Conservation (phyloP, 2,888 invertebrate species). For the Orthonychiurus folsomi region DNA sequence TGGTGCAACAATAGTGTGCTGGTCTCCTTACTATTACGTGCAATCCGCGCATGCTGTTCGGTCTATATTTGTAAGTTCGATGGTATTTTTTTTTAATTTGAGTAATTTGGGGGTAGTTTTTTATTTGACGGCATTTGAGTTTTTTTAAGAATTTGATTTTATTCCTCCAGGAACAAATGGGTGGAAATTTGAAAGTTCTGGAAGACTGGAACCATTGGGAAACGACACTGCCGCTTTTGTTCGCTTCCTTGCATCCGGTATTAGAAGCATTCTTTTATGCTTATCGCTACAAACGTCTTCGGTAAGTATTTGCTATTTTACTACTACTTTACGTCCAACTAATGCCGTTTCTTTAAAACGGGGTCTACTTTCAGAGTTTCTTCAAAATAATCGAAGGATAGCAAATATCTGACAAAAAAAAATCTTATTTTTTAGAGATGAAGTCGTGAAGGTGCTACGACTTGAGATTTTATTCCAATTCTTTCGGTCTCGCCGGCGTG, state of each 20-base stretch:
- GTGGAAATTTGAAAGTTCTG: background rate
- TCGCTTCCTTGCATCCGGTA: slow-evolving; percentile 28
- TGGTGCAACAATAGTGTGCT: slow-evolving; percentile 25
- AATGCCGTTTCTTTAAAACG: no score
- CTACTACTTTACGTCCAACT: no score
- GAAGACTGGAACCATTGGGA: slow-evolving; percentile 9
- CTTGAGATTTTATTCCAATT: background rate
- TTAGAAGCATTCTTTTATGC: slow-evolving; percentile 34
- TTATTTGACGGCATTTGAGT: no score
- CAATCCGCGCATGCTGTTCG: slow-evolving; percentile 20
- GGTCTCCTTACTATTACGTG: slow-evolving; percentile 26
- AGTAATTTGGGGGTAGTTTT: no score
- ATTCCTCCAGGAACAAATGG: slow-evolving; percentile 1
- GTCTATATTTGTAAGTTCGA: slow-evolving; percentile 12
- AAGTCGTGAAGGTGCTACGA: background rate
- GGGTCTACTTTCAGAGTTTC: no score
- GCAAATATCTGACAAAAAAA: no score
- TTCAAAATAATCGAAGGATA: no score
- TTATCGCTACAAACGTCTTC: slow-evolving; percentile 33
- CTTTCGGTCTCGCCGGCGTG: background rate
- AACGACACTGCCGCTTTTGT: slow-evolving; percentile 20
- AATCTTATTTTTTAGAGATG: no score
- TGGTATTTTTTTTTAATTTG: no score
- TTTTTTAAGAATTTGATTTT: no score
- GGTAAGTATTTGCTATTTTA: no score